A percentile compares a stretch with the other conserved stretches of the same genome.
Conservation (phyloP, 2,797 vertebrate species). For the Lutjanus campechanus region DNA sequence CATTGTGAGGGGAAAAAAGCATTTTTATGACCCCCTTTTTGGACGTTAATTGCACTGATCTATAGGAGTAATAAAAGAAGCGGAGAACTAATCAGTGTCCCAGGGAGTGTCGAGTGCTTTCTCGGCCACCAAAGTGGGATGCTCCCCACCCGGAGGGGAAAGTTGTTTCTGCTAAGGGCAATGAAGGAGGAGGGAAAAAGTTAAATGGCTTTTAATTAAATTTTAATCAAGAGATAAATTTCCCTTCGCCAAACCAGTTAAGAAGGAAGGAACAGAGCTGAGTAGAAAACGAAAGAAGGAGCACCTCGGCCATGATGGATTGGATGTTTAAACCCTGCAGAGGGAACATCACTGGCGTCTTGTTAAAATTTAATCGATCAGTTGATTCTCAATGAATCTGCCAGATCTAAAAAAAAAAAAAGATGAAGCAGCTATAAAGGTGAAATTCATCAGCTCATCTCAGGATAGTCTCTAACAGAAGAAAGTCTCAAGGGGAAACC, state of each 20-base stretch:
- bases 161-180: slow-evolving; percentile 72
- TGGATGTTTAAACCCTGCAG: slow-evolving; percentile 80
- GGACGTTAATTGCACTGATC: slow-evolving; percentile 66
- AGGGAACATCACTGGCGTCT: slow-evolving; percentile 77
- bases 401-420: slow-evolving; percentile 66
- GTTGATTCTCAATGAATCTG: slow-evolving; percentile 76
- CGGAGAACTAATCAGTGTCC: slow-evolving; percentile 66
- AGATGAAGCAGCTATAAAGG: slow-evolving; percentile 64
- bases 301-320: slow-evolving; percentile 78
- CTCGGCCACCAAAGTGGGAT: slow-evolving; percentile 55
- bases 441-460: slow-evolving; percentile 46
- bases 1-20: slow-evolving; percentile 5
- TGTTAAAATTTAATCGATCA: slow-evolving; percentile 86
- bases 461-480: slow-evolving; percentile 23
- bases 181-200: slow-evolving; percentile 53
- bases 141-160: slow-evolving; percentile 51
- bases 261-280: slow-evolving; percentile 64
- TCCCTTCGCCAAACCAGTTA: slow-evolving; percentile 75
- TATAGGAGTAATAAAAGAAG: slow-evolving; percentile 70
- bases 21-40: slow-evolving; percentile 51
- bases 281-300: slow-evolving; percentile 58
- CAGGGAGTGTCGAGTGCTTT: slow-evolving; percentile 49
- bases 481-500: slow-evolving; percentile 20
- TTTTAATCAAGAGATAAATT: slow-evolving; percentile 87
- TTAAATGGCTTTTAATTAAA: slow-evolving; percentile 86